Percentiles rank a stretch among this genome's conserved stretches.
phyloP scores from a whole-genome alignment of 2,888 invertebrate genomes.

The Macropis europaea region DNA sequence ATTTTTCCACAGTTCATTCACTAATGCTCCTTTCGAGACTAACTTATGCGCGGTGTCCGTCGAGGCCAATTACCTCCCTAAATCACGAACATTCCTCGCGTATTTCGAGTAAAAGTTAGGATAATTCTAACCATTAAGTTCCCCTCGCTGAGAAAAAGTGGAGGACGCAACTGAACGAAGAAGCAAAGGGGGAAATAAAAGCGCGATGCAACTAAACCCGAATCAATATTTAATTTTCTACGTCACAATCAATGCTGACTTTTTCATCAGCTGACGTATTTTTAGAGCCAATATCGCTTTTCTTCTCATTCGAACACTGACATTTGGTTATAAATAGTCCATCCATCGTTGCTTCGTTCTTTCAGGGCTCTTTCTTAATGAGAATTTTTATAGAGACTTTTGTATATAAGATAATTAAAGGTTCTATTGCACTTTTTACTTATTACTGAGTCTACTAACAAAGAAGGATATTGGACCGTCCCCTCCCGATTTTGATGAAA shows the following conservation, averaged over 20 bases:
- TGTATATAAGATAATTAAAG: too few relatives aligned
- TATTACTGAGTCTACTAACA: too few relatives aligned
- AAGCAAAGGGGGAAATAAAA: not conserved
- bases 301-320: too few relatives aligned
- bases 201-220: not conserved
- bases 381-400: too few relatives aligned
- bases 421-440: too few relatives aligned
- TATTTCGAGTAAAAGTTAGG: constrained; percentile 21
- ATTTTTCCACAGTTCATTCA: constrained; percentile 41
- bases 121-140: constrained; percentile 8
- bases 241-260: not conserved
- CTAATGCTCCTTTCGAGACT: constrained; percentile 11
- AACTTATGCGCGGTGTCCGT: constrained; percentile 9
- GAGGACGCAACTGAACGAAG: not conserved
- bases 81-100: constrained; percentile 20
- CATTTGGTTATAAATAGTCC: too few relatives aligned
- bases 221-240: not conserved
- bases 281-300: too few relatives aligned
- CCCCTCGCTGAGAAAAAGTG: not conserved
- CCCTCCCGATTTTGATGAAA: too few relatives aligned
- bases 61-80: constrained; percentile 24
- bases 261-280: not conserved
- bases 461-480: too few relatives aligned
- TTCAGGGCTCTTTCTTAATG: too few relatives aligned
- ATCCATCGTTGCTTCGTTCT: too few relatives aligned